Percentiles rank a stretch among this genome's conserved stretches.
phyloP scores from a whole-genome alignment of 2,113 vertebrate species.

The Diadophis punctatus region DNA sequence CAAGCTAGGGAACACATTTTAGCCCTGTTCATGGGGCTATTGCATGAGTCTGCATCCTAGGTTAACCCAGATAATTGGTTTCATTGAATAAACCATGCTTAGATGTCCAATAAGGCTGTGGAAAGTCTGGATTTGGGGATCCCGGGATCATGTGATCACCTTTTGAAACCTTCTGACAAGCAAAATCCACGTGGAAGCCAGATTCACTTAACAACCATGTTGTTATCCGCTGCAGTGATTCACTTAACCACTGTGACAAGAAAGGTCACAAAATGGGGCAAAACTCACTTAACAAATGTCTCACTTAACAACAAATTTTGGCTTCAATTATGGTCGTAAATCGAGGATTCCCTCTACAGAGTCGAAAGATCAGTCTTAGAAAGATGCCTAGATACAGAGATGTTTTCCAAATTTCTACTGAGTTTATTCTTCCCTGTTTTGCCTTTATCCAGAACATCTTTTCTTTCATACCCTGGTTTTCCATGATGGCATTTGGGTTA shows the following conservation, averaged over 20 bases:
- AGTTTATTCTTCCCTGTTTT: background rate
- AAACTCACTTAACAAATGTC: too few species aligned
- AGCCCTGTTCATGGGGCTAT: background rate
- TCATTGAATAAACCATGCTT: background rate
- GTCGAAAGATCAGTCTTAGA: background rate
- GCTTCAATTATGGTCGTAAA: too few species aligned
- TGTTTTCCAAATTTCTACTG: background rate
- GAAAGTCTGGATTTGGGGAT: background rate
- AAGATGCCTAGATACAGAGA: background rate
- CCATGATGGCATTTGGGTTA: background rate
- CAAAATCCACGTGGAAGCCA: too few species aligned
- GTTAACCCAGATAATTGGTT: background rate
- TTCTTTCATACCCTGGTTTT: background rate
- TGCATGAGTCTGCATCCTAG: background rate
- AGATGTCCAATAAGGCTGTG: background rate
- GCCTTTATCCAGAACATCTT: background rate
- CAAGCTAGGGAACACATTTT: background rate
- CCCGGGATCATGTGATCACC: too few species aligned
- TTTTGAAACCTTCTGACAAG: too few species aligned
- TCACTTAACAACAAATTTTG: too few species aligned
- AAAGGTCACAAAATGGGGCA: too few species aligned
- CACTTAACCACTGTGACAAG: too few species aligned
- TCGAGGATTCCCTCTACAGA: background rate
- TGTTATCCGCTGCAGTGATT: too few species aligned
- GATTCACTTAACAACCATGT: too few species aligned